phyloP scores from a whole-genome alignment of 2,113 vertebrate species.

The Odocoileus virginianus region DNA sequence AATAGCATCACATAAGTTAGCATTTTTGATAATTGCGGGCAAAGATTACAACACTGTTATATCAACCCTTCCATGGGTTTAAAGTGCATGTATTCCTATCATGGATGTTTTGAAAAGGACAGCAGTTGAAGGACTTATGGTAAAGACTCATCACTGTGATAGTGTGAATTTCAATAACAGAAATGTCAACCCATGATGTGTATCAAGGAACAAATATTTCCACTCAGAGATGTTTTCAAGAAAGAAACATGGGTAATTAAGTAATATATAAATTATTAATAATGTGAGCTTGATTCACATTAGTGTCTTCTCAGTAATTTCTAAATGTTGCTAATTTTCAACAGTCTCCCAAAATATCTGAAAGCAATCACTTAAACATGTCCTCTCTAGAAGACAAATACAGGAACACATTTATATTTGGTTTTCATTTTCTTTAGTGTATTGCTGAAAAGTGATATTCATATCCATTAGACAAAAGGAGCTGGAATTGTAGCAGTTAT shows the following conservation, averaged over 20 bases:
- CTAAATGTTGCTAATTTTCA: conserved; percentile 69
- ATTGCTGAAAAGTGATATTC: conserved; percentile 73
- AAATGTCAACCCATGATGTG: neutral
- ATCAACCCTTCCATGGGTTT: neutral
- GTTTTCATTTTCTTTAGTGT: conserved; percentile 61
- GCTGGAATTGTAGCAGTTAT: conserved; percentile 71
- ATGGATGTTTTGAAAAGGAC: neutral
- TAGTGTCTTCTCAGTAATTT: conserved; percentile 64
- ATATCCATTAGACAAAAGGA: conserved; percentile 76
- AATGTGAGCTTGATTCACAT: conserved; percentile 67
- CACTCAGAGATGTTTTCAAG: conserved; percentile 46
- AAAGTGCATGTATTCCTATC: neutral
- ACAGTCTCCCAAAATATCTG: conserved; percentile 57
- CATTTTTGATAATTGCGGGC: neutral
- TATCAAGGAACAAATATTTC: conserved; percentile 29
- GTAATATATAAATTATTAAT: conserved; percentile 75
- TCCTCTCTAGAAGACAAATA: conserved; percentile 56
- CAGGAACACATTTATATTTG: conserved; percentile 48
- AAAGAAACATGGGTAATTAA: conserved; percentile 71
- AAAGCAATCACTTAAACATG: conserved; percentile 60
- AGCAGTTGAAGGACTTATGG: neutral
- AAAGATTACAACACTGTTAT: neutral
- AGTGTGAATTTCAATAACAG: neutral
- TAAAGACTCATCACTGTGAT: conserved; percentile 2
- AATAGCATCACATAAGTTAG: neutral